A percentile compares a stretch with the other conserved stretches of the same genome.
phyloP scores from a whole-genome alignment of 2,113 vertebrate genomes.

The Xiphophorus couchianus region DNA sequence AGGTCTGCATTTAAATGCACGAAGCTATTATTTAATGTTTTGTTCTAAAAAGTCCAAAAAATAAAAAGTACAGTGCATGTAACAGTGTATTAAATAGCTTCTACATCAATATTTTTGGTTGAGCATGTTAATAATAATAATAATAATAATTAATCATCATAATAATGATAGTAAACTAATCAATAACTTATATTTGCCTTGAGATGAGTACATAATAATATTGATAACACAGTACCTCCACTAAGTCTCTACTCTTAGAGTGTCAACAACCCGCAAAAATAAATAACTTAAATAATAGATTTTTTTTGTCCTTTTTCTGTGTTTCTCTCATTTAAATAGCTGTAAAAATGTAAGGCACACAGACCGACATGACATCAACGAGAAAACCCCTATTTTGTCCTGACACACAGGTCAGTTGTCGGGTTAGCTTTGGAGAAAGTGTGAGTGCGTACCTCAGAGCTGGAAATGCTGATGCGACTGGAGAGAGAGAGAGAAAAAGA shows the following conservation, averaged over 20 bases:
- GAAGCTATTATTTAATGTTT: conserved; percentile 85
- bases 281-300: conserved; percentile 92
- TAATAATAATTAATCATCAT: conserved; percentile 90
- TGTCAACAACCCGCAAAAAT: conserved; percentile 95
- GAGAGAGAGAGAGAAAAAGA: conserved; percentile 18
- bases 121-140: conserved; percentile 96
- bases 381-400: conserved; percentile 75
- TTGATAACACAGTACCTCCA: conserved; percentile 95
- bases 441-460: conserved; percentile 81
- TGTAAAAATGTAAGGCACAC: conserved; percentile 97
- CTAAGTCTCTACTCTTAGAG: conserved; percentile 94
- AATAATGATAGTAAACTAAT: conserved; percentile 93
- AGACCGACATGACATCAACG: conserved; percentile 85
- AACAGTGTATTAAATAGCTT: conserved; percentile 94
- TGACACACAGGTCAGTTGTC: conserved; percentile 63
- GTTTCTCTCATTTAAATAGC: conserved; percentile 87
- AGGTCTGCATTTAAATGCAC: conserved; percentile 84
- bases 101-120: conserved; percentile 92
- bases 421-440: conserved; percentile 54
- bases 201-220: conserved; percentile 99
- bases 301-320: conserved; percentile 53
- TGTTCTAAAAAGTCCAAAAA: conserved; percentile 88
- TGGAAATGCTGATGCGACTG: conserved; percentile 93
- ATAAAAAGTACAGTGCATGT: conserved; percentile 92
- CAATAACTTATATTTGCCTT: conserved; percentile 99